These are phyloP conservation scores for Melinaea marsaeus DNA, from an alignment of 2,888 invertebrate genomes.

Conservation along the genomic window DNA sequence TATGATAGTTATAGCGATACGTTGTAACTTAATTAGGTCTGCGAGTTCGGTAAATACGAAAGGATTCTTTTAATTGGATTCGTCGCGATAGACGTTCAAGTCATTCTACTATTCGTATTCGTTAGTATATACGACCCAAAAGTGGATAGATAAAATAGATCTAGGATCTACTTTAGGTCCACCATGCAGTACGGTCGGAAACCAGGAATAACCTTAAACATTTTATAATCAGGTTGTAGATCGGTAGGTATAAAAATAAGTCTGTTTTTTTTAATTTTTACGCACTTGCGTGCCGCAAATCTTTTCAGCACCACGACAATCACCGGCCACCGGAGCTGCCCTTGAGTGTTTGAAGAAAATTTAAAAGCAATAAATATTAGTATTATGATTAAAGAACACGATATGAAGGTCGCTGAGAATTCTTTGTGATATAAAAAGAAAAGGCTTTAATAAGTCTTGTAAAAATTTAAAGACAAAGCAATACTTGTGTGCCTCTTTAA, in stretches of 20 bases:
- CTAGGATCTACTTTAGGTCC: too few relatives aligned
- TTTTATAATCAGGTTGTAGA: constrained; percentile 1
- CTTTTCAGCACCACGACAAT: constrained; percentile 27
- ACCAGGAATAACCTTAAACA: constrained; percentile 6
- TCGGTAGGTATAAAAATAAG: neutral
- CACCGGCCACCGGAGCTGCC: constrained; percentile 22
- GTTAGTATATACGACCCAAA: too few relatives aligned
- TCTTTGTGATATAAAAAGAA: too few relatives aligned
- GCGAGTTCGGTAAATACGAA: constrained; percentile 10
- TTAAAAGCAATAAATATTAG: constrained; percentile 27
- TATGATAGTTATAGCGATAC: constrained; percentile 4
- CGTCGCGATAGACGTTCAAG: neutral
- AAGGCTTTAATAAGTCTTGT: too few relatives aligned
- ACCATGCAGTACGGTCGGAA: too few relatives aligned
- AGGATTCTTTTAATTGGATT: constrained; percentile 25
- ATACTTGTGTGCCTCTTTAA: too few relatives aligned
- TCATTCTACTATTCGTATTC: neutral
- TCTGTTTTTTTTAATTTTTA: neutral
- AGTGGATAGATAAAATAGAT: too few relatives aligned
- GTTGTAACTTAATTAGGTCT: constrained; percentile 9
- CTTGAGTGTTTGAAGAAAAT: constrained; percentile 23
- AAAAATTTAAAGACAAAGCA: too few relatives aligned
- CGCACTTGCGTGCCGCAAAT: constrained; percentile 36
- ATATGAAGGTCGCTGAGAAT: neutral
- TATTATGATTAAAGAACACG: constrained; percentile 22